Percentiles rank a stretch among this genome's conserved stretches.
Conservation (phyloP, 1,140 invertebrate species). For the Galendromus occidentalis region DNA sequence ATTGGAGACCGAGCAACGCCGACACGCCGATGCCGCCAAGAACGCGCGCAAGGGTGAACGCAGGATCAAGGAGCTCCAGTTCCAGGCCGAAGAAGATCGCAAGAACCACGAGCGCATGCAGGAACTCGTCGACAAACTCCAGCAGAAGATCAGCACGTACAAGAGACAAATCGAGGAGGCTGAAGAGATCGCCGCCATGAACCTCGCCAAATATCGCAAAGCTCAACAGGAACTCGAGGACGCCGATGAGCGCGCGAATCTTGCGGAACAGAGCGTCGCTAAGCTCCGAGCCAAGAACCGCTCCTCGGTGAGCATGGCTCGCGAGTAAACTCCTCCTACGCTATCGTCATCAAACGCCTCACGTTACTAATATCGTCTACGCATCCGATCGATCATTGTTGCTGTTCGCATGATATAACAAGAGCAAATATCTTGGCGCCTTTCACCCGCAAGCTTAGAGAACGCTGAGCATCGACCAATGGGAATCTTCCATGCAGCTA, state of each 20-base stretch:
- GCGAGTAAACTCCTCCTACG: conserved; percentile 23
- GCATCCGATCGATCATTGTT: neutral
- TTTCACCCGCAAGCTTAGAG: neutral
- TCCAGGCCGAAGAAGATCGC: conserved; percentile 87
- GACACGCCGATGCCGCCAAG: conserved; percentile 26
- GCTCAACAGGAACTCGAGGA: conserved; percentile 93
- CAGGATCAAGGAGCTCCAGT: conserved; percentile 45
- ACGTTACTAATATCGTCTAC: conserved; percentile 5
- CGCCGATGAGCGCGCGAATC: conserved; percentile 90
- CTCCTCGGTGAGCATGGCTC: conserved; percentile 54
- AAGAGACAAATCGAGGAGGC: conserved; percentile 98
- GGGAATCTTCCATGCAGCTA: no score
- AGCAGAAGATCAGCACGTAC: conserved; percentile 98
- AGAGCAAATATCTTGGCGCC: neutral
- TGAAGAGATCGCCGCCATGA: conserved; percentile 44
- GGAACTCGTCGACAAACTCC: conserved; percentile 92
- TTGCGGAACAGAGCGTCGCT: conserved; percentile 86
- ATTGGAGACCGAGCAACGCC: conserved; percentile 85
- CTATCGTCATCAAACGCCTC: neutral
- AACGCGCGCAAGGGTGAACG: conserved; percentile 63
- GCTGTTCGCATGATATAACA: neutral
- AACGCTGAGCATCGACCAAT: neutral
- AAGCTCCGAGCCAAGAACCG: conserved; percentile 92
- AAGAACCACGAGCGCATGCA: conserved; percentile 96
- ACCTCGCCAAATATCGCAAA: conserved; percentile 28